Base-by-base conservation (phyloP, 1,140 invertebrate species). In the Drosophila subpulchrella region DNA sequence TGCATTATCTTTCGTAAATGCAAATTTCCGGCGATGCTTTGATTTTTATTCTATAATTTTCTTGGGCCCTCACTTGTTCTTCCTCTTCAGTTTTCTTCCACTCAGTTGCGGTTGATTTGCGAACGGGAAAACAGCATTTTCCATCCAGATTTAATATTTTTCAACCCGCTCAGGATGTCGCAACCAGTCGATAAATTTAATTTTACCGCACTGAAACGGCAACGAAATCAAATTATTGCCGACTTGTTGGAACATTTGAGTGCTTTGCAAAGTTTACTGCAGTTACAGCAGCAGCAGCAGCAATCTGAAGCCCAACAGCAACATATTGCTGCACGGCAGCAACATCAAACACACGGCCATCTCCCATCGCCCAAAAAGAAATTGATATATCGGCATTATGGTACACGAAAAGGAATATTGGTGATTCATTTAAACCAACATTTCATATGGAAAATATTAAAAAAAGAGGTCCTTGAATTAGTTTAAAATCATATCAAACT, bases 1-100 rank as follows among this genome's bases (percentile, higher is more conserved):
- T 82, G 63, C 75, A 75, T 82, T 75, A 53, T 75, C 50, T 53
- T 20, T 56, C 24, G 6, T 24, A 67, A 41, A 54, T 78, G 56
- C 66, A 61, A 59, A 68, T 75, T 70, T 61, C 32, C 15, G 41
- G 27, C 10, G 38, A 50, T 42, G 41, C 48, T 36, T 67, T 24
- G 59, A 65, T 65, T 67, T 24, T 27, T 20, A 24, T 51, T 65
- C 48, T 51, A 13, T 38, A 36, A 38, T 48, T 46, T 63, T 39
- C 36, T 12, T 20, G 32, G 0, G 8, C 17, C 17, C 27, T 32
- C 30, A 50, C 63, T 32, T 50, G 27, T 27, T 47, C 30, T 7
- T 8, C 32, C 13, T n/a, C 41, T 5, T 11, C 42, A 12, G 5
- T 5, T 17, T 46, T 20, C 5, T 10, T 27, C 15, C 30, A 24